phyloP scores from a whole-genome alignment of 2,113 vertebrate species.

The Indicator indicator region DNA sequence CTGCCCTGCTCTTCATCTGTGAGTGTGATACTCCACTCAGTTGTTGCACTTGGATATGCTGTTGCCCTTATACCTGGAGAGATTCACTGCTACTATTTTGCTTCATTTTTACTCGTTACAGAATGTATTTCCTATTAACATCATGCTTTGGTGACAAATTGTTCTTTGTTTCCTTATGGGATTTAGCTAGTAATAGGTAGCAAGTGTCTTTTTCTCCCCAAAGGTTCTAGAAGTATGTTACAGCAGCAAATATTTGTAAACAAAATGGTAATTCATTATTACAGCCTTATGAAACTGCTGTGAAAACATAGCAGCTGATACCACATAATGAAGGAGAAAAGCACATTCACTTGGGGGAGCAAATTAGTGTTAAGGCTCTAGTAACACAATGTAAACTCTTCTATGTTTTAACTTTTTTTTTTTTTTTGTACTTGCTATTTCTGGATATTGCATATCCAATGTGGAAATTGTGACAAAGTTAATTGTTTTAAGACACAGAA shows the following conservation, averaged over 20 bases:
- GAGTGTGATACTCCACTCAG: background rate
- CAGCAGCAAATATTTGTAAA: background rate
- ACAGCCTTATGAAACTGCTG: background rate
- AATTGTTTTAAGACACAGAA: background rate
- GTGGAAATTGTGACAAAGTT: background rate
- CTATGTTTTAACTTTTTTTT: background rate
- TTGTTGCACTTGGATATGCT: conserved; percentile 19
- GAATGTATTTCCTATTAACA: background rate
- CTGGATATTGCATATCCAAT: background rate
- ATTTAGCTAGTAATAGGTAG: background rate
- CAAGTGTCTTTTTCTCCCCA: background rate
- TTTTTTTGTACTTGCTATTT: background rate
- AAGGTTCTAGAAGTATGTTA: background rate
- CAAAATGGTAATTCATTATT: background rate
- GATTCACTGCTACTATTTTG: background rate
- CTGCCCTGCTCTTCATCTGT: background rate
- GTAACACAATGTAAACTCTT: background rate
- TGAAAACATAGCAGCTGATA: background rate
- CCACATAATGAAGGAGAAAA: background rate
- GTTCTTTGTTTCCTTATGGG: background rate
- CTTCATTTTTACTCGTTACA: background rate
- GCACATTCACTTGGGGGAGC: background rate
- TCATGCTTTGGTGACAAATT: background rate
- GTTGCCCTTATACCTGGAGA: background rate
- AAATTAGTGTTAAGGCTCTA: background rate